Percentiles rank a stretch among this genome's conserved stretches.
Evolutionary conservation across 2,888 invertebrate genomes (phyloP).

Genomic region (Tetranychus truncatus): DNA sequence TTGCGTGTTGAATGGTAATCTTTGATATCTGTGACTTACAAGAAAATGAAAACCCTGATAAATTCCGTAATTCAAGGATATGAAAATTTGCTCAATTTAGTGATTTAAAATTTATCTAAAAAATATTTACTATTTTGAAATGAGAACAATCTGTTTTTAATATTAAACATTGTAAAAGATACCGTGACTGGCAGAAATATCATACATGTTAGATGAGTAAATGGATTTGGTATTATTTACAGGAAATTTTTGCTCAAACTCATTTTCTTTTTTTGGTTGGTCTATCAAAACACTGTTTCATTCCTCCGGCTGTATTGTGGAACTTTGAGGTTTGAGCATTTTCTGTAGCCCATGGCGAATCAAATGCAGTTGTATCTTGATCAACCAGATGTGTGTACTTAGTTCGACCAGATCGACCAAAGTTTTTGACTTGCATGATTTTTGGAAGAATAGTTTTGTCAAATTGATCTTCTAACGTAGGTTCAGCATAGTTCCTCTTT

Average conservation of each 20-base stretch:
- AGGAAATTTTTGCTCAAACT: neutral
- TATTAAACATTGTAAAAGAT: too few species aligned
- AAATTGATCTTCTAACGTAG: constrained; percentile 95
- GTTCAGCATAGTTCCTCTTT: constrained; percentile 79
- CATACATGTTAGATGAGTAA: too few species aligned
- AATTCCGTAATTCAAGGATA: too few species aligned
- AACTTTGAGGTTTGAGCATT: constrained; percentile 66
- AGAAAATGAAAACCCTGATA: too few species aligned
- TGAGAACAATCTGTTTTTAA: too few species aligned
- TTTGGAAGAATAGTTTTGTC: constrained; percentile 95
- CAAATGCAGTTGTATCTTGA: constrained; percentile 94
- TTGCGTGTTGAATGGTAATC: too few species aligned
- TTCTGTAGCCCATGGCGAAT: constrained; percentile 90
- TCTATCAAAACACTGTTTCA: constrained; percentile 75
- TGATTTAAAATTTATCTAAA: too few species aligned
- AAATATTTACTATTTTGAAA: too few species aligned
- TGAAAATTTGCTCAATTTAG: too few species aligned
- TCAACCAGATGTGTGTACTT: constrained; percentile 98
- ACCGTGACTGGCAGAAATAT: too few species aligned
- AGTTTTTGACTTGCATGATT: constrained; percentile 99
- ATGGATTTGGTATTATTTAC: neutral
- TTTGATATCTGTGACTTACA: too few species aligned
- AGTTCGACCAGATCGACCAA: constrained; percentile 91
- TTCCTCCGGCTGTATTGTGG: constrained; percentile 68
- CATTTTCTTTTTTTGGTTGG: constrained; percentile 44